Base-by-base conservation (phyloP, 2,888 invertebrate species). In the Acleris sparsana region DNA sequence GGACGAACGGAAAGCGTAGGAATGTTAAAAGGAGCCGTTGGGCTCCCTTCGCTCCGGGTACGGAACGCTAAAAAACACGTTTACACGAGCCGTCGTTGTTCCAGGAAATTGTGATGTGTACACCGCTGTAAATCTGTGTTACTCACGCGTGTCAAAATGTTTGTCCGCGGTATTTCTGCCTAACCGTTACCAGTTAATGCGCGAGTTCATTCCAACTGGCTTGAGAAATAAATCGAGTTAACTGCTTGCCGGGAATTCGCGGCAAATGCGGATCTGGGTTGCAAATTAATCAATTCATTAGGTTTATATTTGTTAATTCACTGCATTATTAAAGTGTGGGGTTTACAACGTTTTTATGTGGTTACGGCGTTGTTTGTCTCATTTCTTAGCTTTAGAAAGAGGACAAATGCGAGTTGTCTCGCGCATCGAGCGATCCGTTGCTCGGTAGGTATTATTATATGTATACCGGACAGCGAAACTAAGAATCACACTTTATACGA, bases 121-220 rank as follows among this genome's bases (percentile, higher is more conserved):
- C 63, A 58, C 73, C 71, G 70, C 67, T 74, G 72, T 75, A 76
- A 76, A 76, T 76, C 72, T 68, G 56, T 72, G 68, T 73, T 73
- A 73, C 73, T 75, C 73, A 71, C 55, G 66, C 71, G 61, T 71
- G 74, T 75, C 78, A 72, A 71, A 77, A 79, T 72, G 73, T 77
- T 74, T 75, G 72, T 68, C 65, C 67, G 62, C 60, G 62, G 70
- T 60, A 70, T 69, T 69, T 62, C 49, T 16, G 48, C 56, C 58
- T 53, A 39, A 65, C 20, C 51, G 55, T 51, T 65, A 46, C 18
- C 46, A 25, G 52, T 61, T 56, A 61, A 61, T 43, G 63, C 59
- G 16, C 43, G 64, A 29, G 53, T 55, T 60, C 56, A 60, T 44
- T 61, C 46, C 51, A 20, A 49, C 18, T 29, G 18, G 59, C 43